Evolutionary conservation across 1,140 invertebrate species (phyloP), one percentile per base, ranked within the genome.

Genomic region (Tetragonula clypearis): DNA sequence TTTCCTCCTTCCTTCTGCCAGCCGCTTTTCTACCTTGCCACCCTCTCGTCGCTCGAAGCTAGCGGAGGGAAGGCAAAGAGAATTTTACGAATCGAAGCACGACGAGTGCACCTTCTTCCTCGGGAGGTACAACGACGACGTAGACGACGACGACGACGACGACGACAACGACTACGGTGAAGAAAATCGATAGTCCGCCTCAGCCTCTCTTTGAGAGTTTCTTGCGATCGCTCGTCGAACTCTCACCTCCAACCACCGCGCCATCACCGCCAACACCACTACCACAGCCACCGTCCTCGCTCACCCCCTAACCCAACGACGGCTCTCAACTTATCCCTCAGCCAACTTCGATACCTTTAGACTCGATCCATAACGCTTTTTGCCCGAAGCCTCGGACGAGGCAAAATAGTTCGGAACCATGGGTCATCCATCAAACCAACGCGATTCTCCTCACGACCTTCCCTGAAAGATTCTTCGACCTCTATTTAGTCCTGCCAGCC

Each of bases 141-240:
- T 58, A 71, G 30, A 58, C 85, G 80, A 88, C 58, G 21, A 56
- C 15, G 65, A 68, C 15, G 65, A 68, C 14, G n/a, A 66, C 72
- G 26, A 72, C 85, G 79, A 81, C 88, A 53, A 84, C 66, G 87
- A 86, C 74, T 49, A 88, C n/a, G 72, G 68, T 23, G 85, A 90
- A 86, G 81, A 90, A 90, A 90, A 90, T 90, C 88, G 88, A 90
- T 90, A 90, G 81, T 79, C 69, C 82, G 86, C 79, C 79, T 86
- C 88, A 80, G 84, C 74, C 79, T 88, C 86, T 90, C 86, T 79
- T 87, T 71, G 82, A 78, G 79, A 87, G 79, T 91, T 91, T 91
- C 89, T 91, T 90, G 89, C 85, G 87, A 91, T 90, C 82, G 78
- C 84, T 90, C 90, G 84, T 90, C 87, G 84, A 90, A 90, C 87